Evolutionary conservation across 2,888 invertebrate genomes (phyloP).

Genomic region (Pterobdella sp.): DNA sequence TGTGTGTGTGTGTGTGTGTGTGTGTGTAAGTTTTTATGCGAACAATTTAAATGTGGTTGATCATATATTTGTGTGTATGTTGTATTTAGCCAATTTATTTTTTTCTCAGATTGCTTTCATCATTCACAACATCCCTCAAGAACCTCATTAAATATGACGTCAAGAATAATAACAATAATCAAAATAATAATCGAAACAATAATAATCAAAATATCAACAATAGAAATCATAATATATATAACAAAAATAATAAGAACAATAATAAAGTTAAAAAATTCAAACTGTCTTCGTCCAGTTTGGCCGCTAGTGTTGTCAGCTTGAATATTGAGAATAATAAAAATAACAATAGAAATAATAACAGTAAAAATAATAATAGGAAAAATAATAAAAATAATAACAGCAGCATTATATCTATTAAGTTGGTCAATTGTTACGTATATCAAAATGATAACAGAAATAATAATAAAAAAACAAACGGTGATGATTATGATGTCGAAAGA

Average conservation of each 20-base stretch:
- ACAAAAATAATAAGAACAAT: not conserved
- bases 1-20: conserved; percentile 27
- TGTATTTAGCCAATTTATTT: no score
- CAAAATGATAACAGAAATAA: not conserved
- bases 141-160: no score
- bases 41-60: conserved; percentile 4
- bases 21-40: conserved; percentile 9
- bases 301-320: no score
- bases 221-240: not conserved
- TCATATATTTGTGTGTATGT: not conserved
- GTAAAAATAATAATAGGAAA: not conserved
- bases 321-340: not conserved
- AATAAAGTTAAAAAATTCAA: no score
- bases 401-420: not conserved
- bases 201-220: not conserved
- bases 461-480: not conserved
- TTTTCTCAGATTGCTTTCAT: no score
- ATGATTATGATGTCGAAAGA: not conserved
- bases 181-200: not conserved
- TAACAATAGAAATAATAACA: not conserved
- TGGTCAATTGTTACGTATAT: not conserved
- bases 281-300: no score
- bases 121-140: no score
- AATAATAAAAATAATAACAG: not conserved
- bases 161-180: not conserved